Conservation (phyloP, 2,888 invertebrate genomes). For the Andrena bicolor region DNA sequence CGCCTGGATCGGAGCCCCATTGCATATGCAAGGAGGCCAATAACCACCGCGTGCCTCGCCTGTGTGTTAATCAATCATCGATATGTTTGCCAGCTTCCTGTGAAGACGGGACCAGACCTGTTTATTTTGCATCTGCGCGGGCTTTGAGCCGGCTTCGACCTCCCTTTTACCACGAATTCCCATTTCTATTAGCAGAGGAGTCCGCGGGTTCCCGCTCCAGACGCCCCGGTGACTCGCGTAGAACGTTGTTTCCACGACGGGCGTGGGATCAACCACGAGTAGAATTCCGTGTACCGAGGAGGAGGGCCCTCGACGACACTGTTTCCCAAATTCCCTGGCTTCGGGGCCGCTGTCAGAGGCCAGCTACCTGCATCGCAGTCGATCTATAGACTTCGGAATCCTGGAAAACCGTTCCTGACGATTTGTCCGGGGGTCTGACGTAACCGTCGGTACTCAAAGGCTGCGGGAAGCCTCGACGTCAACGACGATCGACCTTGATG, state of each 20-base stretch:
- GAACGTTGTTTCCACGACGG: constrained; percentile 37
- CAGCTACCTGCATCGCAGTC: constrained; percentile 53
- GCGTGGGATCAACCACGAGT: constrained; percentile 63
- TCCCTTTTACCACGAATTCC: constrained; percentile 71
- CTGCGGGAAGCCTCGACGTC: constrained; percentile 46
- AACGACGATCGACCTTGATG: constrained; percentile 27
- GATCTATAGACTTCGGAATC: constrained; percentile 57
- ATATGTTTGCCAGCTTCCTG: constrained; percentile 66
- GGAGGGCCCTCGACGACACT: constrained; percentile 65
- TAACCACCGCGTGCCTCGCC: constrained; percentile 38
- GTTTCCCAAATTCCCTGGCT: constrained; percentile 70
- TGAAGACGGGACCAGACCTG: constrained; percentile 66
- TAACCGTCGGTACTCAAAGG: constrained; percentile 70
- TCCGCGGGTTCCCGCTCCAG: constrained; percentile 41
- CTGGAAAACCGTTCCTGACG: neutral
- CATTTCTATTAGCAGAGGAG: constrained; percentile 71
- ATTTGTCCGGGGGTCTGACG: neutral
- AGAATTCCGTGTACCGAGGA: constrained; percentile 73
- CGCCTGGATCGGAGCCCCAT: constrained; percentile 33
- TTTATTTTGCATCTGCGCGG: constrained; percentile 71
- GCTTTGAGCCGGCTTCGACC: constrained; percentile 63
- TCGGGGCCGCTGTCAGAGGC: constrained; percentile 60
- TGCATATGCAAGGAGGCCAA: constrained; percentile 63
- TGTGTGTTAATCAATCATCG: constrained; percentile 70
- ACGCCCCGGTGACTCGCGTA: constrained; percentile 38